phyloP scores from a whole-genome alignment of 35 echinoderm and acorn worm species.

The Diadema setosum region DNA sequence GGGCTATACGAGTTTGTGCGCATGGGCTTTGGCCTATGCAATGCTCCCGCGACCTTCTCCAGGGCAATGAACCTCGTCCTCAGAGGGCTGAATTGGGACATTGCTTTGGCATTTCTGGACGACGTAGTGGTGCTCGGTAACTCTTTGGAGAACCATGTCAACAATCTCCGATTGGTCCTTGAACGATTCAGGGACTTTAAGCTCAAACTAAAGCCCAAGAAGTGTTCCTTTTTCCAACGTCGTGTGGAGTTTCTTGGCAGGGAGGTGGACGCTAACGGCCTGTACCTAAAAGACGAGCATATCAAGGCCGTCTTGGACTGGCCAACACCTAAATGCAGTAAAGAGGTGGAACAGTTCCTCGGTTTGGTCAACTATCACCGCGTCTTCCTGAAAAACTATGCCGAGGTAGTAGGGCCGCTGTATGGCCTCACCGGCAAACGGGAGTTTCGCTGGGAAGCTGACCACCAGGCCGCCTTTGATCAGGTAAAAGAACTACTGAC shows the following conservation, averaged over 20 bases:
- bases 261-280: neutral
- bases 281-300: neutral
- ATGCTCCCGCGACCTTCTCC: slow-evolving; percentile 25
- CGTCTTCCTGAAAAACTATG: slow-evolving; percentile 27
- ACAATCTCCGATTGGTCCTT: neutral
- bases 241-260: neutral
- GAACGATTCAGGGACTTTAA: neutral
- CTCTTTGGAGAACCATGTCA: neutral
- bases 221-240: slow-evolving; percentile 41
- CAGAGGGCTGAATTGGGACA: slow-evolving; percentile 25
- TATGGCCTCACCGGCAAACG: slow-evolving; percentile 28
- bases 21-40: slow-evolving; percentile 34
- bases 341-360: slow-evolving; percentile 23
- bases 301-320: slow-evolving; percentile 18
- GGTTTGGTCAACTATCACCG: slow-evolving; percentile 52
- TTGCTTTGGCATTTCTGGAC: slow-evolving; percentile 33
- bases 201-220: slow-evolving; percentile 46
- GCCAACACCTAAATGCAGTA: neutral
- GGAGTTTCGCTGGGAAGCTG: neutral
- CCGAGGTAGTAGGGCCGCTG: neutral
- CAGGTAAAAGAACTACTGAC: neutral
- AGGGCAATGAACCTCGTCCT: slow-evolving; percentile 23
- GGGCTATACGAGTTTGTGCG: slow-evolving; percentile 8
- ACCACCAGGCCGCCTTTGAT: slow-evolving; percentile 9
- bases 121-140: slow-evolving; percentile 31